phyloP scores from a whole-genome alignment of 2,113 vertebrate species.

The Natator depressus region DNA sequence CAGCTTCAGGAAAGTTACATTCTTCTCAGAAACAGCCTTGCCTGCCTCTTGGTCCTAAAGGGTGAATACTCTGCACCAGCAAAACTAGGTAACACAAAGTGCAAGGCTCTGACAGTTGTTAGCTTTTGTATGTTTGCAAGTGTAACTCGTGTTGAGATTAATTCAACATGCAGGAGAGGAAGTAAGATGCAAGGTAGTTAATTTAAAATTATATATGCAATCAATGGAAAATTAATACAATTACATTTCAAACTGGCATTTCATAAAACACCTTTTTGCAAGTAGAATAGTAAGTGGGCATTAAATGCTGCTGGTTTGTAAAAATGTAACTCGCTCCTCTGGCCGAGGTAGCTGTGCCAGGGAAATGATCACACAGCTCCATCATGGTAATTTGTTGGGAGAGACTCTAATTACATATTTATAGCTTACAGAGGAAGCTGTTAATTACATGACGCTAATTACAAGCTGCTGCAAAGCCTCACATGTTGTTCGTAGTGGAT shows the following conservation, averaged over 20 bases:
- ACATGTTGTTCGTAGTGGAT: not conserved
- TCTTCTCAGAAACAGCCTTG: not conserved
- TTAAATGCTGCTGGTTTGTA: fast-evolving
- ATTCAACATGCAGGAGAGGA: fast-evolving
- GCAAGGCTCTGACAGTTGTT: not conserved
- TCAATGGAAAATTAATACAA: slow-evolving; percentile 48
- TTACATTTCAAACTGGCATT: slow-evolving; percentile 34
- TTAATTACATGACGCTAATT: not conserved
- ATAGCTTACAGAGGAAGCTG: slow-evolving; percentile 28
- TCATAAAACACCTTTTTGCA: slow-evolving; percentile 23
- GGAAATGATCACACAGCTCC: fast-evolving
- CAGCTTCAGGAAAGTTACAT: fast-evolving
- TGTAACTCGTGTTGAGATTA: not conserved
- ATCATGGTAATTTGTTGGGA: not conserved
- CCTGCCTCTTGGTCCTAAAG: not conserved
- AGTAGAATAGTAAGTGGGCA: not conserved
- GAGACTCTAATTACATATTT: slow-evolving; percentile 33
- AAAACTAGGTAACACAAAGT: not conserved
- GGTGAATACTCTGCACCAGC: not conserved
- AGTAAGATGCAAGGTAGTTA: not conserved
- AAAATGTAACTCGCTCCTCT: not conserved
- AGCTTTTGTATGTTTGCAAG: not conserved
- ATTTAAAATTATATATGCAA: slow-evolving; percentile 24
- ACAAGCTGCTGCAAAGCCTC: not conserved
- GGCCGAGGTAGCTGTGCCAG: not conserved